Conservation (phyloP, 2,113 vertebrate species). For the Pampusana beccarii region DNA sequence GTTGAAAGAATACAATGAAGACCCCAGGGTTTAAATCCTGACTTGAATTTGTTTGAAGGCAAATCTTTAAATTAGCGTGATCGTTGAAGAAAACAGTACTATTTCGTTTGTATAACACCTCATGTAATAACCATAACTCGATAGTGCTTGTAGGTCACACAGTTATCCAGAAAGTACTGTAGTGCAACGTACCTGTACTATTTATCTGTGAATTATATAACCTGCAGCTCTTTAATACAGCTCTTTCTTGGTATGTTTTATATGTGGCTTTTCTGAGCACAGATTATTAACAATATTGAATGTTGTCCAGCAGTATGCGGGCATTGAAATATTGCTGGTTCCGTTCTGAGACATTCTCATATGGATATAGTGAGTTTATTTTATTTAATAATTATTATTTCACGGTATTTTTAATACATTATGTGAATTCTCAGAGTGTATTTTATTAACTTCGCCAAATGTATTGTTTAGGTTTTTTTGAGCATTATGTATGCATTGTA, state of each 20-base stretch:
- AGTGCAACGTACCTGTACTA: neutral
- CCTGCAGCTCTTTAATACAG: neutral
- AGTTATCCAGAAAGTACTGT: neutral
- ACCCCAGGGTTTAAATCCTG: neutral
- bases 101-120: neutral
- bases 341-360: neutral
- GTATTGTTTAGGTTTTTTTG: neutral
- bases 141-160: neutral
- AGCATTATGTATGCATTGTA: neutral
- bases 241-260: neutral
- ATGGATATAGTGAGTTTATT: neutral
- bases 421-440: neutral
- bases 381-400: neutral
- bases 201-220: neutral
- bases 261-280: neutral
- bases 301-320: neutral
- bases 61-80: neutral
- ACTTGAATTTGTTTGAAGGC: neutral
- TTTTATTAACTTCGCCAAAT: neutral
- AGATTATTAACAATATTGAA: neutral
- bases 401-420: neutral
- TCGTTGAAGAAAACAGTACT: neutral
- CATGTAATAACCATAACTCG: neutral
- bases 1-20: neutral
- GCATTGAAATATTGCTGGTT: neutral